Evolutionary conservation across 2,888 invertebrate genomes (phyloP).

Genomic region (Smittia aterrima): DNA sequence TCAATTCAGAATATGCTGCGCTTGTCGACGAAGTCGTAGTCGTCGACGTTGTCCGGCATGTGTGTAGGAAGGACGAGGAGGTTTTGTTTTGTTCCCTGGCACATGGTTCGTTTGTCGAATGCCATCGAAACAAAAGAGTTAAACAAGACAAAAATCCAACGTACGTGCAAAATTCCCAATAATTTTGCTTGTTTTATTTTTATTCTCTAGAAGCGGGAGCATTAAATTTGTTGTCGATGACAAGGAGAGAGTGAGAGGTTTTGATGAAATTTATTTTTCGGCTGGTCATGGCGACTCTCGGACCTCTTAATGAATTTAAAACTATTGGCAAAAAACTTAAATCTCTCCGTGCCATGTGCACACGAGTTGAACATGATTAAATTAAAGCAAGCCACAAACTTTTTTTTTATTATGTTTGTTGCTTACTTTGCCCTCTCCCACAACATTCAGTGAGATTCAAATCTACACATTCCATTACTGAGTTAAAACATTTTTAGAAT

Average conservation of each 20-base stretch:
- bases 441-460: no score
- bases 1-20: slow-evolving; percentile 29
- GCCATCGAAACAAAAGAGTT: not conserved
- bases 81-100: not conserved
- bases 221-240: not conserved
- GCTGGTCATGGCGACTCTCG: slow-evolving; percentile 46
- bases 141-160: slow-evolving; percentile 10
- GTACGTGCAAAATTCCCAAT: slow-evolving; percentile 34
- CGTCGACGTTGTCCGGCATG: not conserved
- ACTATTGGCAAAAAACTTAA: no score
- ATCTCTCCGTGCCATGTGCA: no score
- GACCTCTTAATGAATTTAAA: no score
- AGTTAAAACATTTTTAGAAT: no score
- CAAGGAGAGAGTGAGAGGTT: not conserved
- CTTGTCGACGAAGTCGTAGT: not conserved
- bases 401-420: no score
- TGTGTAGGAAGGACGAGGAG: not conserved
- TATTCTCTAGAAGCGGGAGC: not conserved
- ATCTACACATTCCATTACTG: no score
- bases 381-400: no score
- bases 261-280: slow-evolving; percentile 43
- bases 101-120: not conserved
- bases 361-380: no score
- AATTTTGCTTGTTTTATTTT: not conserved
- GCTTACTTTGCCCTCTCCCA: no score